A percentile compares a stretch with the other conserved stretches of the same genome.
Evolutionary conservation across 2,113 vertebrate genomes (phyloP).

Genomic region (Varanus komodoensis): DNA sequence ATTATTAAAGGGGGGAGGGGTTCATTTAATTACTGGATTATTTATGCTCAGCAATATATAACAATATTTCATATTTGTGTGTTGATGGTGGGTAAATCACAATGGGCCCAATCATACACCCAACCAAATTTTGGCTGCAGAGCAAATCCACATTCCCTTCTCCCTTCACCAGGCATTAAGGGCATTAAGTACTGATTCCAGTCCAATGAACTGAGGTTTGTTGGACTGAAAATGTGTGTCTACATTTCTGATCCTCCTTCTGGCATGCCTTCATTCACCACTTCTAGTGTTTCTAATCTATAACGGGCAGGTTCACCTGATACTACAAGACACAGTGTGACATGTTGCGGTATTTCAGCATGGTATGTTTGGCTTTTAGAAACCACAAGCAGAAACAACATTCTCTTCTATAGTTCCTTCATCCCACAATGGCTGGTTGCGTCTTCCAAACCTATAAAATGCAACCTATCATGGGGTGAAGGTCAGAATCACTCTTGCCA

Average conservation of each 20-base stretch:
- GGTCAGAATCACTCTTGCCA: too few relatives aligned
- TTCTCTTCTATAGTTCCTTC: too few relatives aligned
- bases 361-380: too few relatives aligned
- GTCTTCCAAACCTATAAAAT: too few relatives aligned
- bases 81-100: background rate
- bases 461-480: too few relatives aligned
- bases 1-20: conserved; percentile 74
- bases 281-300: background rate
- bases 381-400: too few relatives aligned
- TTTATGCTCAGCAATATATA: conserved; percentile 75
- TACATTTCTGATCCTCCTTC: background rate
- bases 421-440: too few relatives aligned
- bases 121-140: background rate
- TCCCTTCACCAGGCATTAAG: background rate
- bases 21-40: conserved; percentile 77
- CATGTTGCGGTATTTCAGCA: too few relatives aligned
- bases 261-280: background rate
- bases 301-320: too few relatives aligned
- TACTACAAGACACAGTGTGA: too few relatives aligned
- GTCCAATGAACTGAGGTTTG: background rate
- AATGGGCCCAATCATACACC: background rate
- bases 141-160: too few relatives aligned
- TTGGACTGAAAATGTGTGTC: background rate
- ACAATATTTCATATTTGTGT: conserved; percentile 45
- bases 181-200: background rate